Evolutionary conservation across 1,140 invertebrate genomes (phyloP).

Genomic region (Apis mellifera): DNA sequence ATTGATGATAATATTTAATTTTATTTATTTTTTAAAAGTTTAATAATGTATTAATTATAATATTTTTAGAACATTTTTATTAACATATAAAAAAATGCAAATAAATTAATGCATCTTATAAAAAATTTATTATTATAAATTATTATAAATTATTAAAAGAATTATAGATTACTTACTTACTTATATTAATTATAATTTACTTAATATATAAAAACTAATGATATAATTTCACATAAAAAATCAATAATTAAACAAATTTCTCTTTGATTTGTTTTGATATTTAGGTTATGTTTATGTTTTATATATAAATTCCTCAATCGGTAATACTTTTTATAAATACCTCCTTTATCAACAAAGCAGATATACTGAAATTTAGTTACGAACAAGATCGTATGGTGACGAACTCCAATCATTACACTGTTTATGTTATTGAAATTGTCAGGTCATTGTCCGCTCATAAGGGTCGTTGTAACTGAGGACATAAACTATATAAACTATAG

Average conservation of each 20-base stretch:
- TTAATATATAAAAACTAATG: background rate
- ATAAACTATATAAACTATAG: conserved; percentile 34
- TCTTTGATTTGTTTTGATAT: background rate
- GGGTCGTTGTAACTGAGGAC: conserved; percentile 61
- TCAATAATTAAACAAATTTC: background rate
- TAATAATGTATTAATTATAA: background rate
- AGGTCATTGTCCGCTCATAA: conserved; percentile 61
- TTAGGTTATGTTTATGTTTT: conserved; percentile 29
- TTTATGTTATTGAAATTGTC: conserved; percentile 62
- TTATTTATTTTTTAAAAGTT: background rate
- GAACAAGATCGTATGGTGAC: conserved; percentile 47
- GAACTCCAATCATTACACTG: conserved; percentile 37
- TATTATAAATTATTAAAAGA: background rate
- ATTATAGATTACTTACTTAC: no score
- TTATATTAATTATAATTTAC: no score
- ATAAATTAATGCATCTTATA: background rate
- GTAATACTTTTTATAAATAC: background rate
- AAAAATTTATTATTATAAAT: conserved; percentile 19
- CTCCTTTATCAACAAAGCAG: conserved; percentile 39
- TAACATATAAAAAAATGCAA: background rate
- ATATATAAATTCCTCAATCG: background rate
- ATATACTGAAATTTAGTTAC: conserved; percentile 41
- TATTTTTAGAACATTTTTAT: background rate
- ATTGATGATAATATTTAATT: no score
- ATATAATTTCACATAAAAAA: background rate